phyloP scores from a whole-genome alignment of 2,113 vertebrate species.

The Nothobranchius kuhntae region DNA sequence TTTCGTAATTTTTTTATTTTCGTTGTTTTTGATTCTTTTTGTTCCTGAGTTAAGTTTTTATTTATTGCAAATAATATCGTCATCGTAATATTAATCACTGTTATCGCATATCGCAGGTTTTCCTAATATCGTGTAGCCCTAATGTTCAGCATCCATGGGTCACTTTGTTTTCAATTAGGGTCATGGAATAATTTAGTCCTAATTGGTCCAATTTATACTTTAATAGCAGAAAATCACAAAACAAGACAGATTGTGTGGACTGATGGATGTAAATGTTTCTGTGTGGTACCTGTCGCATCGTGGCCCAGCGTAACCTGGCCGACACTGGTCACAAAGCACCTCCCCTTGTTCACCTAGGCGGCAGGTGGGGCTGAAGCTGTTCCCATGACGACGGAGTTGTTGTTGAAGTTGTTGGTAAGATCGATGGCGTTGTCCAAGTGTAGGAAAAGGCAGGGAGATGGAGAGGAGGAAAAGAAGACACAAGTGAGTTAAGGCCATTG shows the following conservation, averaged over 20 bases:
- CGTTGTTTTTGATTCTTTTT: no score
- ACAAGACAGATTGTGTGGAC: background rate
- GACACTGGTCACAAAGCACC: constrained; percentile 89
- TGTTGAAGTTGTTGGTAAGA: constrained; percentile 53
- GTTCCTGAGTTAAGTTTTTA: no score
- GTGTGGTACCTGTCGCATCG: constrained; percentile 91
- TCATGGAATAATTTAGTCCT: background rate
- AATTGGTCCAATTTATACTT: background rate
- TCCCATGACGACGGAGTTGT: constrained; percentile 36
- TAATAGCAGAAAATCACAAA: no score
- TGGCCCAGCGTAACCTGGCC: constrained; percentile 82
- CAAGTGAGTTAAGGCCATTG: constrained; percentile 64
- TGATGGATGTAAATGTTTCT: background rate
- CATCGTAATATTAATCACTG: no score
- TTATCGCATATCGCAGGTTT: no score
- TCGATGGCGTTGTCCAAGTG: constrained; percentile 61
- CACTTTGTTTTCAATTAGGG: background rate
- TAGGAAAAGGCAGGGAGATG: constrained; percentile 50
- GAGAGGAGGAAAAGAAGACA: constrained; percentile 60
- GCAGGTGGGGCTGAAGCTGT: constrained; percentile 95
- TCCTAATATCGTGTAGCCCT: no score
- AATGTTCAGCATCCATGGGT: background rate
- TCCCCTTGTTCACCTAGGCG: constrained; percentile 80
- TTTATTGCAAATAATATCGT: no score
- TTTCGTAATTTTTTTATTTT: no score